Evolutionary conservation across 1,140 invertebrate species (phyloP), one percentile per base, ranked within the genome.

Genomic region (Heterodera carotae): DNA sequence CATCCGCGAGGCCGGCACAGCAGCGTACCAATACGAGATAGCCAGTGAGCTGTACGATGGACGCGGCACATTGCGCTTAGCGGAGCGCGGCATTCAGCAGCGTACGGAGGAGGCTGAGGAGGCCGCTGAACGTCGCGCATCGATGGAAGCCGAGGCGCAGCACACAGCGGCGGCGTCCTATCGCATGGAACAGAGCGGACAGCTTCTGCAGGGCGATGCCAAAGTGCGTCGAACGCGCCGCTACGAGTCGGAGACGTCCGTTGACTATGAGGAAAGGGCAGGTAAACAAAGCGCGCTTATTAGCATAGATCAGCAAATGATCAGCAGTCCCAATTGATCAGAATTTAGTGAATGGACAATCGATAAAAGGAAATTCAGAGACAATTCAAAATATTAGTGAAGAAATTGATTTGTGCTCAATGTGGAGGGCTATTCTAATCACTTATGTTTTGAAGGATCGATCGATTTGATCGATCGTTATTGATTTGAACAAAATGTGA

Each of bases 221-320:
- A 67, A 27, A 53, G 39, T 82, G 25, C 56, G 82, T 2, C 69
- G 77, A 56, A 62, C 73, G 29, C 59, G 76, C 2, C 67, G 70
- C 48, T 80, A 82, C 34, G 79, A 80, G 31, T 80, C 79, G 29
- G 79, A 80, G 66, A 82, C 79, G 25, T 80, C 78, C 6, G 69
- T 77, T 31, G 79, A 80, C 31, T 77, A 69, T 10, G 77, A 77
- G 31, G 73, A 80, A 39, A 29, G 70, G 48, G 71, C 56, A 34
- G 77, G 66, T 62, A 15, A 12, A n/a, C 25, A 60, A 12, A n/a
- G 18, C 33, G 34, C 22, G 2, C 10, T n/a, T 72, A 15, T 8
- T 43, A 6, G 39, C 6, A 43, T 4, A 56, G 48, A 56, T 56
- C 22, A 22, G 22, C 22, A 15, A 56, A 2, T 56, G 15, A 43